These are phyloP conservation scores for Thunnus albacares DNA, from an alignment of 2,797 vertebrate species.

Conservation along the genomic window DNA sequence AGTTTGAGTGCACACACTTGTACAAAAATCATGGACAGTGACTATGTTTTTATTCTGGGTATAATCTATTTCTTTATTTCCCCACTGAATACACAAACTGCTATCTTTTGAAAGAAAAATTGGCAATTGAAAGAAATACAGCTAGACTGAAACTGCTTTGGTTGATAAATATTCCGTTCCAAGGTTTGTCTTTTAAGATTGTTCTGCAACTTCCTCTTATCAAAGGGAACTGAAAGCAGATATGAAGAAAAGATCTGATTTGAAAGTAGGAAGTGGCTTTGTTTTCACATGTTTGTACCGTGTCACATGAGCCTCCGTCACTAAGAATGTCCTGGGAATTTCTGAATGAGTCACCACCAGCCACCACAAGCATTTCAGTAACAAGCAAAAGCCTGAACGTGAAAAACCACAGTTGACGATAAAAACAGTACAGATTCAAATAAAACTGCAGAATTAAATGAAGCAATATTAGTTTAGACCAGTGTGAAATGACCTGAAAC, in stretches of 20 bases:
- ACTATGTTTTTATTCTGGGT: too few species aligned
- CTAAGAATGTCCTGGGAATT: not conserved
- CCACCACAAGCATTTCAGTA: too few species aligned
- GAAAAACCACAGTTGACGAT: not conserved
- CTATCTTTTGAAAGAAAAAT: not conserved
- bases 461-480: not conserved
- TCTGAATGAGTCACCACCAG: not conserved
- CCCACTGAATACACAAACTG: not conserved
- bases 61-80: not conserved
- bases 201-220: not conserved
- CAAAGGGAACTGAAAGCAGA: constrained; percentile 29
- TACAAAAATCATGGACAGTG: too few species aligned
- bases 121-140: not conserved
- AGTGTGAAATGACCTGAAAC: not conserved
- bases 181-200: not conserved
- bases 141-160: not conserved
- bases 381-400: not conserved
- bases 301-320: constrained; percentile 38
- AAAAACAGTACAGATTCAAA: not conserved
- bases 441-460: not conserved
- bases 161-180: not conserved
- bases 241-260: not conserved
- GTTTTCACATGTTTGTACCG: not conserved
- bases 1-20: not conserved
- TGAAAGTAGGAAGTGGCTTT: constrained; percentile 4